phyloP scores from a whole-genome alignment of 2,797 vertebrate genomes.

The Parambassis ranga region DNA sequence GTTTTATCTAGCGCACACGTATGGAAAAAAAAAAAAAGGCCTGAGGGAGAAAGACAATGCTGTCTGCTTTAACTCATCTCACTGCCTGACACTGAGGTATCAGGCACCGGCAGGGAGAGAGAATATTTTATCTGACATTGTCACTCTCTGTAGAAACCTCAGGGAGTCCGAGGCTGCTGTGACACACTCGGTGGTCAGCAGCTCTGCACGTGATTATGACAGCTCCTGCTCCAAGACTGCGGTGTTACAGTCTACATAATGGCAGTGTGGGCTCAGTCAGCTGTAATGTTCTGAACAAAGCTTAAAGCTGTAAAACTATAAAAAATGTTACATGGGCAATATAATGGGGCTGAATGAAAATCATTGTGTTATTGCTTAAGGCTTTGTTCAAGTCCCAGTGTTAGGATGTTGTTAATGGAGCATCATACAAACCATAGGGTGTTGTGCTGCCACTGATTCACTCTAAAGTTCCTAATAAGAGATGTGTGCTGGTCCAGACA shows the following conservation, averaged over 20 bases:
- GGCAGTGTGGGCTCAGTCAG: background rate
- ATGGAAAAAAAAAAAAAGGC: conserved; percentile 72
- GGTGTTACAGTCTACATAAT: conserved; percentile 9
- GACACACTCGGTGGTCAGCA: conserved; percentile 76
- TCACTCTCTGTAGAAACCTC: conserved; percentile 71
- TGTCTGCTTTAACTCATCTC: conserved; percentile 77
- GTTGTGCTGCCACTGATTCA: no score
- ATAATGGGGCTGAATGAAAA: no score
- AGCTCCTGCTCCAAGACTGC: conserved; percentile 31
- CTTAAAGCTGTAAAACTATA: background rate
- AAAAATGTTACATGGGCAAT: no score
- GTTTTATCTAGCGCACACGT: conserved; percentile 74
- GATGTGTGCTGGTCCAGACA: no score
- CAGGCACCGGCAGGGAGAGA: conserved; percentile 54
- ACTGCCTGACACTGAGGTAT: conserved; percentile 65
- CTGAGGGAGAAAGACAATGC: conserved; percentile 74
- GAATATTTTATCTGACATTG: conserved; percentile 80
- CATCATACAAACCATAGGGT: no score
- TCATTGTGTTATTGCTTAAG: no score
- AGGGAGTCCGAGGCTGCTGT: conserved; percentile 53
- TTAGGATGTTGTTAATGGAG: no score
- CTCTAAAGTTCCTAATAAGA: no score
- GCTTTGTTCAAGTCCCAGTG: no score
- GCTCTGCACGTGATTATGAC: conserved; percentile 53
- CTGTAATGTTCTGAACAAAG: background rate